Base-by-base conservation (phyloP, 2,888 invertebrate genomes). In the Barypeithes pellucidus region DNA sequence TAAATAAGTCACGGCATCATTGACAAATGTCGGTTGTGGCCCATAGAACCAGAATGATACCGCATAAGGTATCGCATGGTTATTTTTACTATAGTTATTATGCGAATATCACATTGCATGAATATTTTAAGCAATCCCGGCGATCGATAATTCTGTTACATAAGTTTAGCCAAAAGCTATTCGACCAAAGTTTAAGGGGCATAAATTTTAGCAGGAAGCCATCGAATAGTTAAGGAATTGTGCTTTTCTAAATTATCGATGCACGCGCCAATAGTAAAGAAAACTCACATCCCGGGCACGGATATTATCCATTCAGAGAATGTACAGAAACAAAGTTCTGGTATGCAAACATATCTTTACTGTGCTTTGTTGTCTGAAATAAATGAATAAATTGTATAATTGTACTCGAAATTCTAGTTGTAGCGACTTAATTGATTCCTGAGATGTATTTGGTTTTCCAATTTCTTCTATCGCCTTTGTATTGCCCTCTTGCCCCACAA, bases 231-330 rank as follows among this genome's bases (percentile, higher is more conserved):
- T 54, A 66, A 43, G 66, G 39, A 66, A 54, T 66, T 66, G 57
- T 66, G 41, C 54, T 41, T 54, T 57, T 24, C 54, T 66, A 57
- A 66, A 66, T 57, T 66, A 66, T 66, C 43, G 57, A 29, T 57
- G 61, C 61, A 43, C 20, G 61, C n/a, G 12, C 43, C 18, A 3
- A 8, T 43, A 20, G 54, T 39, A 66, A 54, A 66, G 66, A 66
- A 66, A 54, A 66, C 47, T 12, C 20, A 47, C 66, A 54, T 54
- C 54, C 66, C 54, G 22, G 41, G 39, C 66, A 41, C 20, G 39
- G 54, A 39, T 66, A 66, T 54, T 54, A 39, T 52, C 14, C 41
- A 47, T 66, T 66, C 66, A 18, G 41, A 12, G 29, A 62, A 45
- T 45, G 24, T n/a, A 52, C n/a, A 1, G 24, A 52, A 47, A 24